Base-by-base conservation (phyloP, 1,140 invertebrate species). In the Glossosoma conforme region DNA sequence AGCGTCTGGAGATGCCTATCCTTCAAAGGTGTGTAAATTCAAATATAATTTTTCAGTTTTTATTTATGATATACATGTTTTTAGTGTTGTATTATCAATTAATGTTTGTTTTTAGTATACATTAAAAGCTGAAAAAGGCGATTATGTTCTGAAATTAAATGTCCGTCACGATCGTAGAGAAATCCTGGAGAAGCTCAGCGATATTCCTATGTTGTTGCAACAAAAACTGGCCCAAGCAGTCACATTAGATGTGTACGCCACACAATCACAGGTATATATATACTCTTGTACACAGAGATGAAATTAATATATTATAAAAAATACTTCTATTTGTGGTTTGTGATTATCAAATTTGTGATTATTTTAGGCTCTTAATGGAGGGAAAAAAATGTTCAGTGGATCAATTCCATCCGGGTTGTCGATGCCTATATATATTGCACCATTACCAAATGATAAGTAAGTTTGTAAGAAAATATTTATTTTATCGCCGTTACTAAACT, bases 121-220 rank as follows among this genome's bases (percentile, higher is more conserved):
- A 32, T 80, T 79, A 24, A 97, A 97, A 75, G 66, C 97, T 47
- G 93, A 97, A 52, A 97, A 97, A 72, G 94, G 94, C n/a, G 94
- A 97, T 59, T 97, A 96, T 65, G 83, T 81, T 4, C 72, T 97
- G 10, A 80, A 85, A 36, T 71, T 95, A 60, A 89, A 93, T 66
- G 72, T 98, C 8, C 81, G 94, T 0, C 93, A 97, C 71, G 93
- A 97, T 61, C 88, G 86, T 60, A 82, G 83, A 50, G 83, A 91
- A 19, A 66, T 89, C 43, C 73, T 98, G n/a, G 94, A 98, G 50
- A 87, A 86, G 69, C 69, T 97, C 15, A 81, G 79, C 19, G 86
- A 89, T 32, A 72, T 90, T 61, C 82, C 85, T 2, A 64, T 97
- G 14, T 67, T 88, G 9, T 64, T 96, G 1, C 77, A 80, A 53